These are phyloP conservation scores for Scatophagus argus DNA, from an alignment of 2,113 vertebrate genomes.

Conservation along the genomic window DNA sequence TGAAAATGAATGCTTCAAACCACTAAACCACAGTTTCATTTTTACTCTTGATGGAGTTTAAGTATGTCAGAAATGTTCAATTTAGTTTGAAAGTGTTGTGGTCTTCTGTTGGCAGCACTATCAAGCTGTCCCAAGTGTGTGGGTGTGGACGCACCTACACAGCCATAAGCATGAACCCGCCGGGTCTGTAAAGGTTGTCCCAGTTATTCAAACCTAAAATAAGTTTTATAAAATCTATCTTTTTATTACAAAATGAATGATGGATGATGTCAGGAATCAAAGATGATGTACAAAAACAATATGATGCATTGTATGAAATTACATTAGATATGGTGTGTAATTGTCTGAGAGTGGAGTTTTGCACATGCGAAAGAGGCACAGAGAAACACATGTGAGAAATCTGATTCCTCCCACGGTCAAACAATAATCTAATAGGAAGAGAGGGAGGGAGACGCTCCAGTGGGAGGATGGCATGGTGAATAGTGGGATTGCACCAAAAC, in stretches of 20 bases:
- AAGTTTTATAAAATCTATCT: not conserved
- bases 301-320: not conserved
- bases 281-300: not conserved
- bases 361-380: not conserved
- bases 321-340: too few species aligned
- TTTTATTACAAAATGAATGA: constrained; percentile 1
- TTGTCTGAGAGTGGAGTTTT: not conserved
- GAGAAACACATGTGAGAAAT: constrained; percentile 36
- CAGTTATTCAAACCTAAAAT: not conserved
- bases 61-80: not conserved
- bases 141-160: not conserved
- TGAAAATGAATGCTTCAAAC: too few species aligned
- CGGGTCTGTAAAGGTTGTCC: not conserved
- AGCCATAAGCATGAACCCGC: not conserved
- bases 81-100: not conserved
- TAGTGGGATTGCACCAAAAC: not conserved
- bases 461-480: not conserved
- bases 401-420: constrained; percentile 46
- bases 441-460: constrained; percentile 12
- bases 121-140: not conserved
- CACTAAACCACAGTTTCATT: too few species aligned
- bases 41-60: not conserved
- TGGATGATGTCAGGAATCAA: not conserved
- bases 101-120: not conserved
- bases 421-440: constrained; percentile 50